Evolutionary conservation across 2,888 invertebrate genomes (phyloP), one percentile per base, ranked within the genome.

Genomic region (Acleris cristana): DNA sequence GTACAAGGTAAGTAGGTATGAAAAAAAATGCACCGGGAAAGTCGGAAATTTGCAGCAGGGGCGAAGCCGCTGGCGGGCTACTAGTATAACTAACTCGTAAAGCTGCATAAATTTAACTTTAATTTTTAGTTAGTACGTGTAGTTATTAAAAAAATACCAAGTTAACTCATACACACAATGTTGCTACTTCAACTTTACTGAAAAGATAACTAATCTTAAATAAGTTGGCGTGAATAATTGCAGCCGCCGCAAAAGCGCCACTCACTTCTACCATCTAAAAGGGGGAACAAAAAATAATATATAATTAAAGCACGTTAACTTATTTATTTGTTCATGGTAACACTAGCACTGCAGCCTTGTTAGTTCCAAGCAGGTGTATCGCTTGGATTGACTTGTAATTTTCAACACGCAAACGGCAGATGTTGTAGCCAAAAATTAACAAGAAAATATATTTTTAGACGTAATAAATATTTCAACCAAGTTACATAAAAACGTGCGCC

Each of bases 141-240:
- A 40, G 4, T 14, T 40, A 4, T 40, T 12, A 4, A 40, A 40
- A 40, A 14, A 40, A 40, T 14, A 14, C 3, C 40, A 40, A 40
- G 14, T 14, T 26, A 7, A 54, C 18, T 54, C 10, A 19, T 12
- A 30, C 51, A 12, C 7, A 16, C 12, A 26, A 40, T 49, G 10
- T 49, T 34, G 56, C 61, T 56, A 56, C 18, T 56, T 19, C 30
- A 40, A 19, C 56, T 40, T 45, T 18, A 44, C 30, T 14, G 48
- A 57, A 65, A 62, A 62, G 66, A 66, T 66, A 61, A 66, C 51
- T 57, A 57, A 61, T 61, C 61, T 80, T 83, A 83, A 76, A 75
- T 82, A 81, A 88, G 83, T 85, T 81, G 82, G 83, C 87, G 87
- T 88, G 84, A 82, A 89, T 89, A 90, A 90, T 90, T 82, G 81